phyloP scores from a whole-genome alignment of 2,113 vertebrate species.

The Mustelus asterias region DNA sequence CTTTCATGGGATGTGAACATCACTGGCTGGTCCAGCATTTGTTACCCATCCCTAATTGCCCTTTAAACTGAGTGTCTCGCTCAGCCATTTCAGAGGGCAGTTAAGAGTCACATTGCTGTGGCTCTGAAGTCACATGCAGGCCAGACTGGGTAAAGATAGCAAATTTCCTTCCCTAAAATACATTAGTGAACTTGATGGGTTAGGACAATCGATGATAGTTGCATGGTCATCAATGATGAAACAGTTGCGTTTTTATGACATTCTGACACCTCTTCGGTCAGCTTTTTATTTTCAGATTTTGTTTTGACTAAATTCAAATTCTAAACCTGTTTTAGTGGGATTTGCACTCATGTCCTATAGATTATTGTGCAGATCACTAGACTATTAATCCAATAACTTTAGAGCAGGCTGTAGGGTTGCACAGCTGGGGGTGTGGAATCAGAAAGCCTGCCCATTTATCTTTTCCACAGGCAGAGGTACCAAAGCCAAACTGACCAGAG shows the following conservation, averaged over 20 bases:
- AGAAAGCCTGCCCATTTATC: not conserved
- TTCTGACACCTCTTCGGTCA: not conserved
- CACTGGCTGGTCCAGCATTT: no score
- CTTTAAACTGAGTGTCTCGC: no score
- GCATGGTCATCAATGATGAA: not conserved
- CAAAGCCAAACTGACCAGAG: no score
- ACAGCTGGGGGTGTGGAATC: not conserved
- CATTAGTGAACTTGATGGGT: no score
- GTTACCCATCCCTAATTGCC: no score
- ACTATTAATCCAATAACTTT: not conserved
- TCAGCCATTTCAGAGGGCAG: no score
- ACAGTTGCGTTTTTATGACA: not conserved
- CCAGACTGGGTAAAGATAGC: no score
- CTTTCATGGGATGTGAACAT: no score
- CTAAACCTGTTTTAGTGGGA: not conserved
- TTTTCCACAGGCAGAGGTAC: not conserved
- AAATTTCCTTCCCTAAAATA: no score
- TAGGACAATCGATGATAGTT: no score
- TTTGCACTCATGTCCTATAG: not conserved
- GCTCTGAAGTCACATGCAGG: no score
- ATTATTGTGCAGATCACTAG: not conserved
- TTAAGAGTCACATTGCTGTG: no score
- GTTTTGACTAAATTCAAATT: not conserved
- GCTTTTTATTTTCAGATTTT: not conserved
- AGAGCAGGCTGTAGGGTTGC: not conserved